A percentile compares a stretch with the other conserved stretches of the same genome.
Conservation (phyloP, 2,888 invertebrate genomes). For the Julus scandinavius region DNA sequence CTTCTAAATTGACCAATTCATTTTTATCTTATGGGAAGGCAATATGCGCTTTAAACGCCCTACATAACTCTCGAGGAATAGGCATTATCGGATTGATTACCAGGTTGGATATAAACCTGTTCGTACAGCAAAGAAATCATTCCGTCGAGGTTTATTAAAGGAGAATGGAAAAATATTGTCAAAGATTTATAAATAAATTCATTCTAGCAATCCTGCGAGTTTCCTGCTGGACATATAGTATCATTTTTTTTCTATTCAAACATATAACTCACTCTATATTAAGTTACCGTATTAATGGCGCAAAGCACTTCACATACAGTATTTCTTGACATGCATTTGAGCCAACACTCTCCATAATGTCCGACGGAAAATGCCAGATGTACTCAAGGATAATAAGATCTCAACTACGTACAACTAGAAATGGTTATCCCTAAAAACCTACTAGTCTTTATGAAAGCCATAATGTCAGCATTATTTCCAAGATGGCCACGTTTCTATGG, state of each 20-base stretch:
- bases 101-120: too few relatives aligned
- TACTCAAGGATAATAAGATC: background rate
- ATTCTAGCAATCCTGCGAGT: background rate
- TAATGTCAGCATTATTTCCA: background rate
- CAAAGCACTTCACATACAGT: background rate
- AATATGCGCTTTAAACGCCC: too few relatives aligned
- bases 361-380: conserved; percentile 1
- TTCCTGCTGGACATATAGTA: background rate
- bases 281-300: background rate
- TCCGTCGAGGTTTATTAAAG: too few relatives aligned
- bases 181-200: background rate
- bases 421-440: background rate
- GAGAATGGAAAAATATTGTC: too few relatives aligned
- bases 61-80: too few relatives aligned
- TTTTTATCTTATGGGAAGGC: too few relatives aligned
- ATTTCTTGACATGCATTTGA: background rate
- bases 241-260: too few relatives aligned
- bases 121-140: too few relatives aligned
- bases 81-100: too few relatives aligned
- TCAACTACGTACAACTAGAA: background rate
- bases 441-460: background rate
- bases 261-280: background rate
- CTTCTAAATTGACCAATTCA: too few relatives aligned
- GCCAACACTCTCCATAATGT: background rate
- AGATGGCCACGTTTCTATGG: background rate